Percentiles rank a stretch among this genome's conserved stretches.
Evolutionary conservation across 2,888 invertebrate genomes (phyloP).

Genomic region (Phania funesta): DNA sequence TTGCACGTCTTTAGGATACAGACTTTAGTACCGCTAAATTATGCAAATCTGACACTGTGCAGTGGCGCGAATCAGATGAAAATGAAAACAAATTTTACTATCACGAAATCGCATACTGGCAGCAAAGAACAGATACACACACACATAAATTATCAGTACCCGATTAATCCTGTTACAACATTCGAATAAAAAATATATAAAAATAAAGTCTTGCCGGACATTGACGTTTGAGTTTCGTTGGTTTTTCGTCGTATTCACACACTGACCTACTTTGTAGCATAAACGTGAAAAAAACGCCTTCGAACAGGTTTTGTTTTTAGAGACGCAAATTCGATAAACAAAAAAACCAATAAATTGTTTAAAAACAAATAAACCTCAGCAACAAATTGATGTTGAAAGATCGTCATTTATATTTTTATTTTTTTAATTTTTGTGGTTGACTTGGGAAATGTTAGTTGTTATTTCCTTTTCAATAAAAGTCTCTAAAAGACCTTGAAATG

Average conservation of each 20-base stretch:
- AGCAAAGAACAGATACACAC: neutral
- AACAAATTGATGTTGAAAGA: slow-evolving; percentile 45
- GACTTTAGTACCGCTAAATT: no score
- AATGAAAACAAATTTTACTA: slow-evolving; percentile 24
- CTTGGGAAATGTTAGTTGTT: slow-evolving; percentile 53
- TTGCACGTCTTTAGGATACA: no score
- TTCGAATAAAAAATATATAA: neutral
- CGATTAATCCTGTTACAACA: slow-evolving; percentile 41
- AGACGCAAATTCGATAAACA: slow-evolving; percentile 1
- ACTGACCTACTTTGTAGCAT: slow-evolving; percentile 51
- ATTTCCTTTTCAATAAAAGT: slow-evolving; percentile 56
- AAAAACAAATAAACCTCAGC: slow-evolving; percentile 15
- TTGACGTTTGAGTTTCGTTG: slow-evolving; percentile 51
- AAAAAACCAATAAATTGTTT: neutral
- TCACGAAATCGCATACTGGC: neutral
- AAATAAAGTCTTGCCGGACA: slow-evolving; percentile 35
- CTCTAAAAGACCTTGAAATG: slow-evolving; percentile 48
- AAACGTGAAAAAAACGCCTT: slow-evolving; percentile 5
- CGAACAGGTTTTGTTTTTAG: slow-evolving; percentile 36
- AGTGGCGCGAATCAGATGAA: slow-evolving; percentile 16
- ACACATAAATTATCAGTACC: neutral
- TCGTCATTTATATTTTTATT: slow-evolving; percentile 7
- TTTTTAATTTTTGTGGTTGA: neutral
- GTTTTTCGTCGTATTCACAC: slow-evolving; percentile 38
- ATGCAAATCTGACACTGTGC: no score